A percentile compares a stretch with the other conserved stretches of the same genome.
Evolutionary conservation across 2,888 invertebrate species (phyloP).

Genomic region (Dorcus parallelipipedus): DNA sequence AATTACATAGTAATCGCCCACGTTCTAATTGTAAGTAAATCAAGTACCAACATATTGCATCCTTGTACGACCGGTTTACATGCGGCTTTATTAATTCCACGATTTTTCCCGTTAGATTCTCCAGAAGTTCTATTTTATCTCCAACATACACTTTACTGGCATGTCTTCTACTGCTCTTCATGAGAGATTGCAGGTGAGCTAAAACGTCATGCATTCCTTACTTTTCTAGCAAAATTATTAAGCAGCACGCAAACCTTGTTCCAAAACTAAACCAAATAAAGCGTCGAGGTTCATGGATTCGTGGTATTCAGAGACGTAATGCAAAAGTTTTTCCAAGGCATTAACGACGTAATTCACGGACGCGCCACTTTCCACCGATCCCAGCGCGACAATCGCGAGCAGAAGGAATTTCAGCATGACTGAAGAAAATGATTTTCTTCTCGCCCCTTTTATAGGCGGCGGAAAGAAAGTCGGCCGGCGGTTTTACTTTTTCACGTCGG

Average conservation of each 20-base stretch:
- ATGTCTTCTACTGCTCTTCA: neutral
- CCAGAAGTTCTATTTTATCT: neutral
- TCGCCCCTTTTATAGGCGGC: conserved; percentile 16
- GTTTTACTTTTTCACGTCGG: neutral
- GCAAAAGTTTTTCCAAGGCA: conserved; percentile 32
- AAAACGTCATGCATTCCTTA: neutral
- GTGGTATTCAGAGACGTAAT: conserved; percentile 38
- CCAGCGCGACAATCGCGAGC: neutral
- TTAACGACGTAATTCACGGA: conserved; percentile 9
- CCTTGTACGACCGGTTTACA: no score
- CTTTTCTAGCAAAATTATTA: neutral
- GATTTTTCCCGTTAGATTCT: neutral
- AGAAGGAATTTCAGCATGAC: conserved; percentile 16
- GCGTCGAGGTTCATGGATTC: conserved; percentile 44
- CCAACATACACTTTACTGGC: no score
- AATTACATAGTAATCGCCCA: no score
- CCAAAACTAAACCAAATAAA: conserved; percentile 42
- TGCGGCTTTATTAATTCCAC: neutral
- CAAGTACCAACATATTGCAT: no score
- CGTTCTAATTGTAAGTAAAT: no score
- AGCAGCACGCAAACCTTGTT: conserved; percentile 37
- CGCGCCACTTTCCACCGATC: neutral
- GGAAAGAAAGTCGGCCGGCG: neutral
- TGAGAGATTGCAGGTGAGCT: neutral
- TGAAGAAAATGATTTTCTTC: conserved; percentile 12